phyloP scores from a whole-genome alignment of 2,113 vertebrate genomes.

The Polypterus bichir region DNA sequence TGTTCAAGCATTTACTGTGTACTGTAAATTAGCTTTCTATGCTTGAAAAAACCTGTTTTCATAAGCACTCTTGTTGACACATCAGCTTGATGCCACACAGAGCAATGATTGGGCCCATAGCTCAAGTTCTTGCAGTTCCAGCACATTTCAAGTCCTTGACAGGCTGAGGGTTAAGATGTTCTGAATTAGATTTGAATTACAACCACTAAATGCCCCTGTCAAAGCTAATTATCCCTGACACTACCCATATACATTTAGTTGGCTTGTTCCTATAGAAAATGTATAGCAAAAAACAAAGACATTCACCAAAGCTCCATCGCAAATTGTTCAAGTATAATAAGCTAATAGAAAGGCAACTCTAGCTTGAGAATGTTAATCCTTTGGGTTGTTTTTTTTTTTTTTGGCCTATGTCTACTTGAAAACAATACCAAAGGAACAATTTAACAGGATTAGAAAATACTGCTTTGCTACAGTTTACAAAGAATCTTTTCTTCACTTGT shows the following conservation, averaged over 20 bases:
- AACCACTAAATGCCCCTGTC: conserved; percentile 99
- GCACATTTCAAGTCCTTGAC: conserved; percentile 88
- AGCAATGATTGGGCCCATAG: conserved; percentile 62
- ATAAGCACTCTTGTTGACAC: conserved; percentile 79
- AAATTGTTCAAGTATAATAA: conserved; percentile 74
- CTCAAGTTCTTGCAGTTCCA: conserved; percentile 59
- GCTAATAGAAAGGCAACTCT: conserved; percentile 38
- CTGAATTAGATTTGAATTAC: conserved; percentile 99
- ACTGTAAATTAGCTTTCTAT: conserved; percentile 73
- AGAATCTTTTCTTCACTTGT: not conserved
- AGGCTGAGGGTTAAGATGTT: conserved; percentile 98
- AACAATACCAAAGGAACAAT: conserved; percentile 55
- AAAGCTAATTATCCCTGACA: conserved; percentile 89
- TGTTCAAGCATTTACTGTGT: conserved; percentile 55
- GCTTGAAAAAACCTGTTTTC: conserved; percentile 74
- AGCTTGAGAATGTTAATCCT: conserved; percentile 40
- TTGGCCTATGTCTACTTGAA: conserved; percentile 45
- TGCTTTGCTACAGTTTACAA: not conserved
- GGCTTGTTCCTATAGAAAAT: conserved; percentile 65
- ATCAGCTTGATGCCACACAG: conserved; percentile 79
- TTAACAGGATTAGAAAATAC: conserved; percentile 30
- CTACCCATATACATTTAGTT: conserved; percentile 72
- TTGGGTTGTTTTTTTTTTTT: conserved; percentile 20
- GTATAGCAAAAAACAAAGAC: conserved; percentile 82
- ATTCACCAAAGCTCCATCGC: conserved; percentile 69